Evolutionary conservation across 2,113 vertebrate genomes (phyloP), one percentile per base, ranked within the genome.

Genomic region (Corythaixoides concolor): DNA sequence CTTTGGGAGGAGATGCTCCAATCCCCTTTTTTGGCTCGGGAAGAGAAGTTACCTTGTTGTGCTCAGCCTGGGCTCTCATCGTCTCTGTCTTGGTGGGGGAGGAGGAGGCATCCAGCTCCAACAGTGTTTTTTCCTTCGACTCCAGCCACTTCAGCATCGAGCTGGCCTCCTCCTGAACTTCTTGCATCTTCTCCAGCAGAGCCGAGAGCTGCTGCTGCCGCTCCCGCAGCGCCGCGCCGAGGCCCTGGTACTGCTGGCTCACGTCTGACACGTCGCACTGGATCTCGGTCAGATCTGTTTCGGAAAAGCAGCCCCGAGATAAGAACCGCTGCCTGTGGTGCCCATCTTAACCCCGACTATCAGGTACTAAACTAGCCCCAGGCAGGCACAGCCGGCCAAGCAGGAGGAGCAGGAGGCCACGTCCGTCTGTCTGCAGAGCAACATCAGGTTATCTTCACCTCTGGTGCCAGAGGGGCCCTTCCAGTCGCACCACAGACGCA

Each of bases 251-350:
- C 59, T 97, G 98, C 68, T 95, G 89, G 88, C 97, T 99, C 91
- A 99, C 98, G 3, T 99, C 99, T 1, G 99, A 98, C 93, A 99
- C 97, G 7, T 99, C 98, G 9, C 99, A 98, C 97, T 99, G 99
- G 93, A 99, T 99, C 97, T 99, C 98, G 0, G 99, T 99, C 97
- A 99, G 98, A 96, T 99, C 99, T 99, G 97, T 49, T 12, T 22
- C 80, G 76, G 85, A 14, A 96, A 76, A 88, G 45, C 93, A 62
- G 89, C 52, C 19, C 19, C 1, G 27, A 74, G 80, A 1, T 59
- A n/a, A 85, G 70, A 13, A 30, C 1, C 3, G 0, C 19, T 3
- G 33, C 47, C 70, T 1, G 0, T 2, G 0, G 1, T 1, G n/a
- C 11, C 41, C 66, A 4, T 0, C 60, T 13, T 9, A 5, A 16